A percentile compares a stretch with the other conserved stretches of the same genome.
Evolutionary conservation across 1,140 invertebrate genomes (phyloP).

Genomic region (Hydropsyche tenuis): DNA sequence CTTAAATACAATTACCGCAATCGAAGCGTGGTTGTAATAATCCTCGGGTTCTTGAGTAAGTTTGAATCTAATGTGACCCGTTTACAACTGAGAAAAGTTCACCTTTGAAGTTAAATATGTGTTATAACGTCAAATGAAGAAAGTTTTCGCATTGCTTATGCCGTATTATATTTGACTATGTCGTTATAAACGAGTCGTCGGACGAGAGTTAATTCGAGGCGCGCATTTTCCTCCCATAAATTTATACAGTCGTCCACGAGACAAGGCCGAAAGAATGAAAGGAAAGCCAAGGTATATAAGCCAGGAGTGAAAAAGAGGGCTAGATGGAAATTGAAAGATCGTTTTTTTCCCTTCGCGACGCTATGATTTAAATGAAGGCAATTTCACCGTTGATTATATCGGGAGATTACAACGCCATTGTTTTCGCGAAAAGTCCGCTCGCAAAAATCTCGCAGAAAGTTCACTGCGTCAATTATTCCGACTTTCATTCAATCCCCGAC

Average conservation of each 20-base stretch:
- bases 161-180: background rate
- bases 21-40: no score
- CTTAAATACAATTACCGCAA: no score
- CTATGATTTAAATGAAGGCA: constrained; percentile 35
- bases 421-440: constrained; percentile 21
- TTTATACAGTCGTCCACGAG: constrained; percentile 2
- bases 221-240: constrained; percentile 7
- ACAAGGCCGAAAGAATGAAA: no score
- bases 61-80: no score
- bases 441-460: constrained; percentile 30
- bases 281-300: no score
- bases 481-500: constrained; percentile 27
- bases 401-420: constrained; percentile 25
- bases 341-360: background rate
- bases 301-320: no score
- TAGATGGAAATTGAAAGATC: background rate
- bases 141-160: constrained; percentile 2
- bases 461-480: constrained; percentile 27
- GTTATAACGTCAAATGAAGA: background rate
- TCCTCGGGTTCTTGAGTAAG: no score
- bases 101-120: constrained; percentile 16
- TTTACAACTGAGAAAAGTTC: background rate
- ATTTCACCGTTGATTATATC: constrained; percentile 34
- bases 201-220: constrained; percentile 1
- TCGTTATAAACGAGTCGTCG: background rate